phyloP scores from a whole-genome alignment of 1,140 invertebrate species.

The Anoplolepis gracilipes region DNA sequence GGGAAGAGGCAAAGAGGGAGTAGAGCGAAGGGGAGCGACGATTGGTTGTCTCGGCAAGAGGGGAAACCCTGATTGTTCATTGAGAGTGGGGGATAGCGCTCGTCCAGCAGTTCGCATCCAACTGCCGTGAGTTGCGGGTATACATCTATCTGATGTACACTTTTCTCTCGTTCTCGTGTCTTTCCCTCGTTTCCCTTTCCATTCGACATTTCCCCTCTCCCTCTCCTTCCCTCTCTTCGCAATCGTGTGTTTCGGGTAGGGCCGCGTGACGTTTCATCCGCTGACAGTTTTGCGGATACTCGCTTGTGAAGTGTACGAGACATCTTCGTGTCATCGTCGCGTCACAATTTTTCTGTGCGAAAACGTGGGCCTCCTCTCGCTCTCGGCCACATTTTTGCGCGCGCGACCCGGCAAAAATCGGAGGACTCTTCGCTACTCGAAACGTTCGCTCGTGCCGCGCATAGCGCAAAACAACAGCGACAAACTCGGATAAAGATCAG shows the following conservation, averaged over 20 bases:
- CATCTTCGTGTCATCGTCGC: neutral
- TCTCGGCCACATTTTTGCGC: neutral
- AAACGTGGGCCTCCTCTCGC: neutral
- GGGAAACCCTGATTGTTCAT: slow-evolving; percentile 61
- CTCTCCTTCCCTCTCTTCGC: neutral
- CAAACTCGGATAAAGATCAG: neutral
- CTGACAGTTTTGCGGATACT: neutral
- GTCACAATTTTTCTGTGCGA: neutral
- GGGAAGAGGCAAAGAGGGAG: neutral
- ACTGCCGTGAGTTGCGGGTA: slow-evolving; percentile 57
- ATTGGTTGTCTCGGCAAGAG: slow-evolving; percentile 56
- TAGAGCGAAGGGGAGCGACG: slow-evolving; percentile 50
- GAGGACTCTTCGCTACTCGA: too few species aligned
- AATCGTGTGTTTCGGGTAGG: neutral
- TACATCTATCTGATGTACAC: slow-evolving; percentile 1
- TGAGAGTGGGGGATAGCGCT: slow-evolving; percentile 62
- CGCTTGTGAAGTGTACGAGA: neutral
- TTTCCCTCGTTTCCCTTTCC: neutral
- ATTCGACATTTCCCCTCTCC: neutral
- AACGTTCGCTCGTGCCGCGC: neutral
- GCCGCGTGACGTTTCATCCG: neutral
- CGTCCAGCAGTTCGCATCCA: slow-evolving; percentile 64
- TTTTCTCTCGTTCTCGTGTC: neutral
- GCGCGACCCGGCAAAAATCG: neutral
- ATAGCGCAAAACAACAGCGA: slow-evolving; percentile 2